A percentile compares a stretch with the other conserved stretches of the same genome.
Conservation (phyloP, 2,797 vertebrate genomes). For the Phoxinus dragarum region DNA sequence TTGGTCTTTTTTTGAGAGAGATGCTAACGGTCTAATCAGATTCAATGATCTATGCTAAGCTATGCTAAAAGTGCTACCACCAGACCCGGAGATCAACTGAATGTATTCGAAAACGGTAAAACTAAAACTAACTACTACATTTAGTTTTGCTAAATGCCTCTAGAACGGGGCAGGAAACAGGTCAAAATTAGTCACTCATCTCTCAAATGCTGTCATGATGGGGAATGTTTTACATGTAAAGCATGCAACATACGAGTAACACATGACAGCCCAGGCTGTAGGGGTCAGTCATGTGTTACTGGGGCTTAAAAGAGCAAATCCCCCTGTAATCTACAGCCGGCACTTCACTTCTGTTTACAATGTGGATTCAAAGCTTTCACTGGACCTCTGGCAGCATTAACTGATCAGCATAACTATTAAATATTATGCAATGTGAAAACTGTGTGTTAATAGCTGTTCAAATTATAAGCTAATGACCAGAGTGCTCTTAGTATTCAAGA, state of each 20-base stretch:
- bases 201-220: background rate
- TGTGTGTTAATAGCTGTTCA: background rate
- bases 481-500: background rate
- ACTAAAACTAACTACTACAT: too few relatives aligned
- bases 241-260: background rate
- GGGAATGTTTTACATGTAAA: background rate
- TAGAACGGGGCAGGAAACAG: background rate
- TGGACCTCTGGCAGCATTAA: slow-evolving; percentile 45
- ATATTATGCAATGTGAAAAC: slow-evolving; percentile 21
- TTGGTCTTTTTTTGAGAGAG: too few relatives aligned
- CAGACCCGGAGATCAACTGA: too few relatives aligned
- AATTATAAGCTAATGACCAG: background rate
- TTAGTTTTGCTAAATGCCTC: background rate
- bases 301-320: slow-evolving; percentile 78
- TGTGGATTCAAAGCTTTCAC: slow-evolving; percentile 67
- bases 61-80: too few relatives aligned
- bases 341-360: slow-evolving; percentile 68
- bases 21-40: too few relatives aligned
- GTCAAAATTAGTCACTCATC: background rate
- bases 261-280: slow-evolving; percentile 10
- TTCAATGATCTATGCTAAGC: too few relatives aligned
- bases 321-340: slow-evolving; percentile 75
- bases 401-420: slow-evolving; percentile 36
- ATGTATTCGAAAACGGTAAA: too few relatives aligned
- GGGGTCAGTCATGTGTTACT: slow-evolving; percentile 70